These are phyloP conservation scores for Cynoglossus semilaevis DNA, from an alignment of 2,113 vertebrate species.

Conservation along the genomic window DNA sequence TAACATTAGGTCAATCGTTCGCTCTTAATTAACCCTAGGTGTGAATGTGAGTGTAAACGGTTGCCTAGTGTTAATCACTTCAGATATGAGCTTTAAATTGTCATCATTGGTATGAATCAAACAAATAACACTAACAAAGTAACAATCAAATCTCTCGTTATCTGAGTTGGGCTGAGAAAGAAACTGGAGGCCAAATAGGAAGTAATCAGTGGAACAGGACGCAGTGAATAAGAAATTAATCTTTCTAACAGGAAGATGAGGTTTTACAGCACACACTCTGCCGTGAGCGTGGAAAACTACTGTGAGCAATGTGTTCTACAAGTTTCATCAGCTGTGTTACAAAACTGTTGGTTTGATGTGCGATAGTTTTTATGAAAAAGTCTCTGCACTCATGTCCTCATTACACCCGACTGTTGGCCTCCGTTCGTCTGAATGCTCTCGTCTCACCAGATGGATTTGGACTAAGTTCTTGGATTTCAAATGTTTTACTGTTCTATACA, in stretches of 20 bases:
- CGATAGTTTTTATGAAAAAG: conserved; percentile 20
- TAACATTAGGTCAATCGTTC: no score
- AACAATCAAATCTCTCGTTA: background rate
- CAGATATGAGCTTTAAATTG: no score
- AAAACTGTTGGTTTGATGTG: conserved; percentile 38
- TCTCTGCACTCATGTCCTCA: conserved; percentile 42
- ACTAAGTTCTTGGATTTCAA: no score
- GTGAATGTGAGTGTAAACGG: no score
- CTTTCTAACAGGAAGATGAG: conserved; percentile 35
- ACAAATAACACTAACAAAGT: no score
- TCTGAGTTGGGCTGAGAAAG: conserved; percentile 10
- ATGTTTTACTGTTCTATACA: no score
- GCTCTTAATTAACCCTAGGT: no score
- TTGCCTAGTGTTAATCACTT: no score
- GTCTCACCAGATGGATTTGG: no score
- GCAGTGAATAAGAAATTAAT: conserved; percentile 41
- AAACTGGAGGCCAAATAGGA: conserved; percentile 39
- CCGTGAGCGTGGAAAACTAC: conserved; percentile 30
- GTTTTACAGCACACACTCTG: conserved; percentile 34
- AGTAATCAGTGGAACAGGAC: conserved; percentile 30
- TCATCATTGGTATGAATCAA: no score
- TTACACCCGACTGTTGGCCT: conserved; percentile 22
- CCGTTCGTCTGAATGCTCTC: background rate
- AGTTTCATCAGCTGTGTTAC: conserved; percentile 39
- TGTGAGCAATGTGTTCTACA: conserved; percentile 18